Base-by-base conservation (phyloP, 2,113 vertebrate species). In the Alligator mississippiensis region DNA sequence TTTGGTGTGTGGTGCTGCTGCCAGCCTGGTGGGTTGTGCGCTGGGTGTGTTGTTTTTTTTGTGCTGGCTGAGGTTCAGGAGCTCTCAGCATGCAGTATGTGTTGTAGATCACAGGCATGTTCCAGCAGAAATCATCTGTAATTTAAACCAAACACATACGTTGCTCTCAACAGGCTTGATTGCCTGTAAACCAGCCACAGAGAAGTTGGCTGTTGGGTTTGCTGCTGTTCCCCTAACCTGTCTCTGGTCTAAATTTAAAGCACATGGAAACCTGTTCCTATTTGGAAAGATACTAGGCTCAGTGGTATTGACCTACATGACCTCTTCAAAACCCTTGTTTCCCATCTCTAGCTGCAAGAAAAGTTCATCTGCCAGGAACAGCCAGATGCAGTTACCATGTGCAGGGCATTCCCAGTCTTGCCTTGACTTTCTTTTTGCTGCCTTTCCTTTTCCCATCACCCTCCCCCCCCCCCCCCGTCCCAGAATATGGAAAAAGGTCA, bases 221-320 rank as follows among this genome's bases (percentile, higher is more conserved):
- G 85, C 84, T 3, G 54, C 89, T 82, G 94, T 91, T 87, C 82
- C 80, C 68, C 74, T 87, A 60, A 83, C 95, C 84, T 92, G 86
- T 72, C 85, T 94, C 88, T 76, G 19, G 90, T 72, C 34, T 96
- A 94, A 96, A 93, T 93, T 93, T 81, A 85, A 97, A 94, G 93
- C 95, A 92, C 82, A 77, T 96, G 89, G 92, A 87, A 88, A 93
- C 86, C 82, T 96, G 30, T 82, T 95, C 82, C 81, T 86, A 77
- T 94, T 84, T 89, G 91, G 87, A 86, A 95, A 94, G 88, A 96
- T 98, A 90, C 10, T 1, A 80, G n/a, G 90, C 95, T 96, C 85
- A 11, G 66, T 85, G 75, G 93, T 91, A 91, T 96, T 76, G 58
- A 96, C 86, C 96, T 63, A 95, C 97, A 92, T 97, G 95, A 96